Conservation (phyloP, 2,113 vertebrate species). For the Gymnorhina tibicen region DNA sequence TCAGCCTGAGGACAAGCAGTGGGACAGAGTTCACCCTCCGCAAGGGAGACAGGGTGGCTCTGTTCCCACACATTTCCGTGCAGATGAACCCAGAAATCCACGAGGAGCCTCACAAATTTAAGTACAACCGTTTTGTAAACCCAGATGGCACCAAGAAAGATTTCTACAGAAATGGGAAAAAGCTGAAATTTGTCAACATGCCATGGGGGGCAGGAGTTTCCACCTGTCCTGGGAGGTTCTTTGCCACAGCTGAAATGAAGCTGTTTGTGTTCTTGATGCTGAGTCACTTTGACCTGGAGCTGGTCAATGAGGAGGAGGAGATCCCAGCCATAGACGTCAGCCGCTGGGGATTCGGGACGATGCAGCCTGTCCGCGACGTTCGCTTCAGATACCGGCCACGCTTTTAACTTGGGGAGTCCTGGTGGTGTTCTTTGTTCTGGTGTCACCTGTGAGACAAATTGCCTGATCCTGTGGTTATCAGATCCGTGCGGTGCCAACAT, state of each 20-base stretch:
- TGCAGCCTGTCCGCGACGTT: constrained; percentile 79
- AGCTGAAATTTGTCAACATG: constrained; percentile 86
- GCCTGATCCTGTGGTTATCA: accelerated
- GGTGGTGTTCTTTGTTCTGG: accelerated
- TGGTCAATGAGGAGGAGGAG: constrained; percentile 70
- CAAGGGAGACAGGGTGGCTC: constrained; percentile 77
- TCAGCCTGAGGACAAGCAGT: constrained; percentile 67
- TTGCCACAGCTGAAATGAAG: constrained; percentile 87
- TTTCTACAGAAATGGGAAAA: constrained; percentile 87
- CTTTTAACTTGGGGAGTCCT: background rate
- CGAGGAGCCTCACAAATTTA: constrained; percentile 79
- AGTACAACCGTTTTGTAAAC: constrained; percentile 84
- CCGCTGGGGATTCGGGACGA: constrained; percentile 85
- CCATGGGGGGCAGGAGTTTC: constrained; percentile 87
- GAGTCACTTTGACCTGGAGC: constrained; percentile 84
- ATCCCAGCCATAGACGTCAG: constrained; percentile 74
- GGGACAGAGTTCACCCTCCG: constrained; percentile 76
- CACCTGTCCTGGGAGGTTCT: constrained; percentile 88
- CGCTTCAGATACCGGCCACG: constrained; percentile 79
- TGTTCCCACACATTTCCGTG: constrained; percentile 83
- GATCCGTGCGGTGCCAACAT: accelerated
- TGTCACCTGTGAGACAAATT: background rate
- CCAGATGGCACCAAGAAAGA: constrained; percentile 78
- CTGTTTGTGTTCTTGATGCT: constrained; percentile 87
- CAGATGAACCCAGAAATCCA: constrained; percentile 89